phyloP scores from a whole-genome alignment of 2,113 vertebrate species.

The Bungarus multicinctus region DNA sequence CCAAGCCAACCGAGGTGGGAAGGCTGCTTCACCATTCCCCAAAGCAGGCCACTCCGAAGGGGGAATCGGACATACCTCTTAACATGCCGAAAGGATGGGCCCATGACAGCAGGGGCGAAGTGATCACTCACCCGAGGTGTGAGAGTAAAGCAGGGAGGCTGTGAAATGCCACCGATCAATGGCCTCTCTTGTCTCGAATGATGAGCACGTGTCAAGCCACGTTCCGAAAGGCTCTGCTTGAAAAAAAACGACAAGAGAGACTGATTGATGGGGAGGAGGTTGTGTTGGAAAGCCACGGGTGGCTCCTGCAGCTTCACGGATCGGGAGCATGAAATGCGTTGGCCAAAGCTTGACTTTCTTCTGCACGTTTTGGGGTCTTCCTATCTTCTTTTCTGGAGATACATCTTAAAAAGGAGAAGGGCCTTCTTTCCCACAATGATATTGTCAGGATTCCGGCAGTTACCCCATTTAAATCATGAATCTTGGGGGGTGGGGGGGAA shows the following conservation, averaged over 20 bases:
- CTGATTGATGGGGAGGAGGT: neutral
- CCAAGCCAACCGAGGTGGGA: too few species aligned
- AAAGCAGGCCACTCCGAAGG: neutral
- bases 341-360: neutral
- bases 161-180: constrained; percentile 19
- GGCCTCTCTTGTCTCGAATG: neutral
- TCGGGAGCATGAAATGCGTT: neutral
- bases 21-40: neutral
- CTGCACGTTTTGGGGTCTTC: neutral
- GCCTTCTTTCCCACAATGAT: too few species aligned
- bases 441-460: too few species aligned
- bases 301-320: neutral
- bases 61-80: neutral
- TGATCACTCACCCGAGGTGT: neutral
- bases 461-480: too few species aligned
- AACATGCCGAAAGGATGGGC: neutral
- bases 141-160: neutral
- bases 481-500: too few species aligned
- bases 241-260: neutral
- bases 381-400: neutral
- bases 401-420: neutral
- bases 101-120: neutral
- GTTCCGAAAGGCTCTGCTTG: neutral
- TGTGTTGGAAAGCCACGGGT: neutral
- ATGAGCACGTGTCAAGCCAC: neutral